A percentile compares a stretch with the other conserved stretches of the same genome.
phyloP scores from a whole-genome alignment of 2,113 vertebrate genomes.

The Steatornis caripensis region DNA sequence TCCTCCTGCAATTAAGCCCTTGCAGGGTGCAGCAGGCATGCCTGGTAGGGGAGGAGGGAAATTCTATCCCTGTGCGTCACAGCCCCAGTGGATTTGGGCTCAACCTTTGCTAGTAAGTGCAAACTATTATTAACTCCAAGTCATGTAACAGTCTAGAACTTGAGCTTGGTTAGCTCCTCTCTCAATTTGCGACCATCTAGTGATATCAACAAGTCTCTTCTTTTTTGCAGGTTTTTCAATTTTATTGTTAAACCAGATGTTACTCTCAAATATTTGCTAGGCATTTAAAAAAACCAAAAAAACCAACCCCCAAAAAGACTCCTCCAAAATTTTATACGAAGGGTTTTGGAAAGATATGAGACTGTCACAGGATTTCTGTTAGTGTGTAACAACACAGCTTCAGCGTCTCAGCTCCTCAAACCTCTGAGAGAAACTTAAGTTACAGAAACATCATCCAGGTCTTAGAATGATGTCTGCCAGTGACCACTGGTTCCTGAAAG shows the following conservation, averaged over 20 bases:
- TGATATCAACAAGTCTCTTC: background rate
- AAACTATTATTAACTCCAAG: background rate
- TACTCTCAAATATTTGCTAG: background rate
- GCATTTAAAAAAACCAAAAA: background rate
- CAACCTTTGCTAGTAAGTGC: background rate
- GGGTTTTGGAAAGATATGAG: background rate
- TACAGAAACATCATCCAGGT: background rate
- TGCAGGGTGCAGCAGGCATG: background rate
- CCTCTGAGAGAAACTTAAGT: background rate
- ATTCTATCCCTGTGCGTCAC: background rate
- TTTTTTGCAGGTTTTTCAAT: background rate
- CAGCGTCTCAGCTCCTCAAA: background rate
- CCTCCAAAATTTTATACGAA: background rate
- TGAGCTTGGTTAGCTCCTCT: accelerated
- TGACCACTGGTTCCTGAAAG: background rate
- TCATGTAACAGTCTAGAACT: background rate
- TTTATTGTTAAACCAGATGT: background rate
- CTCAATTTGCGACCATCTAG: background rate
- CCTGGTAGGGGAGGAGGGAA: background rate
- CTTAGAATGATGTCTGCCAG: background rate
- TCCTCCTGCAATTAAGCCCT: background rate
- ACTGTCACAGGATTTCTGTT: background rate
- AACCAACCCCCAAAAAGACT: background rate
- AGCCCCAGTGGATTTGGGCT: background rate
- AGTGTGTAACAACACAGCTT: background rate